Base-by-base conservation (phyloP, 2,888 invertebrate species). In the Andrena camellia region DNA sequence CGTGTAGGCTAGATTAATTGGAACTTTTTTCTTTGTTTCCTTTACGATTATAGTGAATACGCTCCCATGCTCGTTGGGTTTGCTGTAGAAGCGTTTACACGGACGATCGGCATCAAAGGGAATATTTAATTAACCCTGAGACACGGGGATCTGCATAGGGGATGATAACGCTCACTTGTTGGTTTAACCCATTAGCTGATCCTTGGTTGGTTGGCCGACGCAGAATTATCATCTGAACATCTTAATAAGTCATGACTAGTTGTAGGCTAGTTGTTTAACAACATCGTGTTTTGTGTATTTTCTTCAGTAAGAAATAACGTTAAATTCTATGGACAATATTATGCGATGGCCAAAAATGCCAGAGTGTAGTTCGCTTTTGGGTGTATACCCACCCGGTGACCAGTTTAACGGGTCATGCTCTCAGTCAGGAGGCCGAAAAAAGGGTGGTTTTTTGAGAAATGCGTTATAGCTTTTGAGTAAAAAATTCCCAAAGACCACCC, bases 121-220 rank as follows among this genome's bases (percentile, higher is more conserved):
- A 91, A 91, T 91, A 87, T 77, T 89, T 89, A 83, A 91, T 86
- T 69, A 69, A 74, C 67, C 29, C 35, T 33, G 50, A 67, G 57
- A 29, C 29, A 26, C 48, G 42, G 67, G 78, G 59, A 70, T 29
- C n/a, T 52, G 70, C 7, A 64, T 42, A 68, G 54, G 31, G 23
- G 57, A 57, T 17, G 42, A 42, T 26, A 74, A 78, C 57, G 35
- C 75, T 79, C 50, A 35, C 74, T 71, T 59, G 68, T 77, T 80
- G 63, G 67, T 63, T 72, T 54, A 68, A 66, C 70, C 63, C 72
- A 78, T 83, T 81, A 73, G 31, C 48, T 64, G 69, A 71, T 54
- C 72, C 71, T 69, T 50, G 48, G 33, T 10, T 52, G 59, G 26
- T 20, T 63, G 54, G 35, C 74, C 64, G 60, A 26, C 26, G 68